phyloP scores from a whole-genome alignment of 2,888 invertebrate species.

The Agrilus cyanescens region DNA sequence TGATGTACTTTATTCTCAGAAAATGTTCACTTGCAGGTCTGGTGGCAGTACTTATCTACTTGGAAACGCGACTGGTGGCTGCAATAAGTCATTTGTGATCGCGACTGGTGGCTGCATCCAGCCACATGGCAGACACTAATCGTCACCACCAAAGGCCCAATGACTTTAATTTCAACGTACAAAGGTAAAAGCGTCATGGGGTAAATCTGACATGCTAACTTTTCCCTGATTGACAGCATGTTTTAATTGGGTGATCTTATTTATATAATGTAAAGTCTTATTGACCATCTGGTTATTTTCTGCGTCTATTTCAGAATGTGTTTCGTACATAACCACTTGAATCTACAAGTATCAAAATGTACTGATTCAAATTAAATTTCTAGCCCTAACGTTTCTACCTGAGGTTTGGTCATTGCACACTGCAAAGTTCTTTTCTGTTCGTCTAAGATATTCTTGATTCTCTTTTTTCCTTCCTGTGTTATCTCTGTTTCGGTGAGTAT shows the following conservation, averaged over 20 bases:
- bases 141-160: too few relatives aligned
- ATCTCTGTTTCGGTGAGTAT: conserved; percentile 58
- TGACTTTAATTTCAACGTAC: too few relatives aligned
- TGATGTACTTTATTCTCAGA: too few relatives aligned
- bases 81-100: too few relatives aligned
- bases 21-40: too few relatives aligned
- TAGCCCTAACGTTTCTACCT: conserved; percentile 35
- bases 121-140: too few relatives aligned
- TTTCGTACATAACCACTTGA: conserved; percentile 70
- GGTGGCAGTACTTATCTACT: too few relatives aligned
- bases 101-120: too few relatives aligned
- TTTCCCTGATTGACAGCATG: conserved; percentile 43
- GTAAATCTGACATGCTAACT: conserved; percentile 13
- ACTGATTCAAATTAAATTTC: neutral
- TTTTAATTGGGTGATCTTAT: conserved; percentile 55
- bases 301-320: conserved; percentile 62
- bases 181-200: conserved; percentile 3
- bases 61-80: too few relatives aligned
- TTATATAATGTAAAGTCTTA: conserved; percentile 55
- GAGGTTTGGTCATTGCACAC: conserved; percentile 66
- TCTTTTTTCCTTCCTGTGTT: conserved; percentile 45
- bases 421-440: conserved; percentile 65
- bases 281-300: conserved; percentile 66
- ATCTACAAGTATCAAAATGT: conserved; percentile 37
- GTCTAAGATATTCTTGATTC: conserved; percentile 55